These are phyloP conservation scores for Choristoneura fumiferana DNA, from an alignment of 1,140 invertebrate species.

Conservation along the genomic window DNA sequence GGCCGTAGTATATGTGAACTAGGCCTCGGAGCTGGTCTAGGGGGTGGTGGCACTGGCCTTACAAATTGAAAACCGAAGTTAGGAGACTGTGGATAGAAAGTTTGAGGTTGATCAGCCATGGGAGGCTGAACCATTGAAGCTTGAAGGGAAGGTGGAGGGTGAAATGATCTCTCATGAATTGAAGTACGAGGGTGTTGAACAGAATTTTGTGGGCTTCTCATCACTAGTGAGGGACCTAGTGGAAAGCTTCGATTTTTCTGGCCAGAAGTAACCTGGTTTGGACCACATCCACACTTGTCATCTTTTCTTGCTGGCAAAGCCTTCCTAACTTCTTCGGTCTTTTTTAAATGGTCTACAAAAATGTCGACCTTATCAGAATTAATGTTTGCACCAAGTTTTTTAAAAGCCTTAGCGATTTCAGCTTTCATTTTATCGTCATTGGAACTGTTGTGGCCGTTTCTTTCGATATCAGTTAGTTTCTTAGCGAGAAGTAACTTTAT, in stretches of 20 bases:
- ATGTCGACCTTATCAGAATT: conserved; percentile 25
- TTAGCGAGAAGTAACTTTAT: conserved; percentile 36
- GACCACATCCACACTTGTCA: no score
- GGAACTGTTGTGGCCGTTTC: conserved; percentile 25
- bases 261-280: neutral
- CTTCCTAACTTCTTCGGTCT: conserved; percentile 28
- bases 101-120: no score
- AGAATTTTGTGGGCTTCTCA: no score
- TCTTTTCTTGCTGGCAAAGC: conserved; percentile 16
- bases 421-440: conserved; percentile 37
- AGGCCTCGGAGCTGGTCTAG: no score
- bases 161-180: no score
- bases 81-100: no score
- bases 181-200: no score
- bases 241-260: neutral
- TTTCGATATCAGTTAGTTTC: conserved; percentile 36
- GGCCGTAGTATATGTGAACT: no score
- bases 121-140: no score
- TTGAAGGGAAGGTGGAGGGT: no score
- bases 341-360: conserved; percentile 36
- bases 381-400: conserved; percentile 31
- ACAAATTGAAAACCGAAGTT: no score
- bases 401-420: conserved; percentile 35
- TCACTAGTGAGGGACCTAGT: neutral
- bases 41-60: no score